phyloP scores from a whole-genome alignment of 2,888 invertebrate species.

The Epirrhoe tristata region DNA sequence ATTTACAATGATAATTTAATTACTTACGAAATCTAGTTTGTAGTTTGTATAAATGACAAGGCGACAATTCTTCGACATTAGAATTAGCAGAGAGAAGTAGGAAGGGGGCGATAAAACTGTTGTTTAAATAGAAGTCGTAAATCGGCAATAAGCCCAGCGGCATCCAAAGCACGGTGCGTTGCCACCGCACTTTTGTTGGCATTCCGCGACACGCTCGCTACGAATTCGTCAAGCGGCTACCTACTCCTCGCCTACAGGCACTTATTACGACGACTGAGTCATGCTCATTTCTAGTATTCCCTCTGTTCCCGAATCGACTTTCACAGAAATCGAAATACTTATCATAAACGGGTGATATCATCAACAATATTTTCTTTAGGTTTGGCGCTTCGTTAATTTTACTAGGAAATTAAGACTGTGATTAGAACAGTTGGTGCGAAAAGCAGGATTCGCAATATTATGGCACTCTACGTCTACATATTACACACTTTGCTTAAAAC shows the following conservation, averaged over 20 bases:
- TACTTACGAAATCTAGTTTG: constrained; percentile 17
- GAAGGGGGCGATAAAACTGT: constrained; percentile 48
- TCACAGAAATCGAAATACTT: constrained; percentile 28
- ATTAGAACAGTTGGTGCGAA: constrained; percentile 2
- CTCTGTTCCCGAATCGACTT: constrained; percentile 28
- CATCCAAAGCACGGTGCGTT: constrained; percentile 43
- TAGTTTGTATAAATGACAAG: constrained; percentile 10
- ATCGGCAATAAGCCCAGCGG: constrained; percentile 57
- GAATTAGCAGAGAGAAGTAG: constrained; percentile 43
- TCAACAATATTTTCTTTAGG: constrained; percentile 12
- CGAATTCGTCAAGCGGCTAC: constrained; percentile 46
- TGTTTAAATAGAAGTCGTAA: constrained; percentile 62
- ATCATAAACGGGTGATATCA: constrained; percentile 24
- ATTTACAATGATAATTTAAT: constrained; percentile 34
- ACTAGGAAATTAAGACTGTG: constrained; percentile 10
- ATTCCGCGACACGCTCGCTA: constrained; percentile 54
- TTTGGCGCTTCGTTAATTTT: constrained; percentile 3
- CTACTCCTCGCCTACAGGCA: constrained; percentile 40
- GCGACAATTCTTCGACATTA: constrained; percentile 30
- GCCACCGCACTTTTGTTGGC: constrained; percentile 49
- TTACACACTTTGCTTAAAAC: background rate
- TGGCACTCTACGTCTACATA: background rate
- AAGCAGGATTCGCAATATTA: background rate
- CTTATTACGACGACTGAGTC: constrained; percentile 48
- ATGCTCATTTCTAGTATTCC: constrained; percentile 43